These are phyloP conservation scores for Platysteira castanea DNA, from an alignment of 2,113 vertebrate species.

Conservation along the genomic window DNA sequence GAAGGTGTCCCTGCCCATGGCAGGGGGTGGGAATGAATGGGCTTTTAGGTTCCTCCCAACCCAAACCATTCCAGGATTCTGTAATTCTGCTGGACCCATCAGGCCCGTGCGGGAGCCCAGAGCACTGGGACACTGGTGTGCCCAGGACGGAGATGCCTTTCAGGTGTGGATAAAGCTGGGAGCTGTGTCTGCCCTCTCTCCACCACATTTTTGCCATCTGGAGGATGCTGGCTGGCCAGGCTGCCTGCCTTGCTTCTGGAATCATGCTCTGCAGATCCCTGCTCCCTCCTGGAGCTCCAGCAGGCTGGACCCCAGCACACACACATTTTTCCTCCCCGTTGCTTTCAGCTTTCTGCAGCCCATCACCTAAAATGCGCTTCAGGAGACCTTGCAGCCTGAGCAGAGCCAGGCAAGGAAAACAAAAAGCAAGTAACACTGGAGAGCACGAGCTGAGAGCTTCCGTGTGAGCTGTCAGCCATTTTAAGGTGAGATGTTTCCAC, in stretches of 20 bases:
- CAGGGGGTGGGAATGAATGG: neutral
- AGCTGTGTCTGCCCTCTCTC: neutral
- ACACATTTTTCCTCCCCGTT: neutral
- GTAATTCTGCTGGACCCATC: neutral
- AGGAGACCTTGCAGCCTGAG: neutral
- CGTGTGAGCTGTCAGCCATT: constrained; percentile 15
- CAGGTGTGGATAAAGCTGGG: neutral
- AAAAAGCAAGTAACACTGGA: neutral
- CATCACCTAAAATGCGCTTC: neutral
- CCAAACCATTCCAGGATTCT: no score
- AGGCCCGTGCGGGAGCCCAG: neutral
- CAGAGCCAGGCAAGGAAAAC: neutral
- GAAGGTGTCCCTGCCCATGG: neutral
- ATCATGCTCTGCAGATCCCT: neutral
- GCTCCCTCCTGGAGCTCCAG: neutral
- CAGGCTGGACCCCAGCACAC: neutral
- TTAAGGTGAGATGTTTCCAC: constrained; percentile 23
- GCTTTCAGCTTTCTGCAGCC: neutral
- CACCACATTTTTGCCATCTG: neutral
- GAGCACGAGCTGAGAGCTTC: neutral
- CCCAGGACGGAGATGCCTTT: neutral
- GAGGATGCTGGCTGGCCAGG: neutral
- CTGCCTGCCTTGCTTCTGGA: neutral
- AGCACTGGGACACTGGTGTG: rapidly evolving
- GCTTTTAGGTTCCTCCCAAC: neutral